phyloP scores from a whole-genome alignment of 2,888 invertebrate species.

The Chymomyza caudatula region DNA sequence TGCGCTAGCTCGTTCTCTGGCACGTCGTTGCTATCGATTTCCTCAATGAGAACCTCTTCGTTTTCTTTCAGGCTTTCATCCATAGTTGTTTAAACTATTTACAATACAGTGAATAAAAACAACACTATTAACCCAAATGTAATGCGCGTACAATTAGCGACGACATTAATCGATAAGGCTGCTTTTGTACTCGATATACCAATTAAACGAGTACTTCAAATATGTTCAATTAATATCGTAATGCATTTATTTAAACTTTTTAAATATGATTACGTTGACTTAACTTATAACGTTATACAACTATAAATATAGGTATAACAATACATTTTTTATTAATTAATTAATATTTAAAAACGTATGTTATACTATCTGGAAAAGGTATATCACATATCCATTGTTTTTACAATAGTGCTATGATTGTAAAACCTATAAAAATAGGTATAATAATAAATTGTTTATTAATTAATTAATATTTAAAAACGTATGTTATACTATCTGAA shows the following conservation, averaged over 20 bases:
- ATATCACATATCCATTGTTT: slow-evolving; percentile 2
- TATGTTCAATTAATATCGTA: background rate
- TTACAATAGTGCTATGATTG: slow-evolving; percentile 78
- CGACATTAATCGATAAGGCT: background rate
- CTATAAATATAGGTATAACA: no score
- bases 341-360: no score
- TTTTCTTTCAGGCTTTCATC: background rate
- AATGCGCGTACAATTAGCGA: background rate
- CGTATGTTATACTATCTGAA: no score
- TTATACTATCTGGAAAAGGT: no score
- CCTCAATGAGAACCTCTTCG: slow-evolving; percentile 67
- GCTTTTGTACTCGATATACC: background rate
- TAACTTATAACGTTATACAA: no score
- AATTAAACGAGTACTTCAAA: background rate
- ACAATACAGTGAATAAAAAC: background rate
- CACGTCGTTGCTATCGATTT: slow-evolving; percentile 73
- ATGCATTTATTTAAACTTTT: background rate
- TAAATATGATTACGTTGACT: no score
- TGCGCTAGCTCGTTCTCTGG: slow-evolving; percentile 73
- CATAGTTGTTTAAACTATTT: background rate
- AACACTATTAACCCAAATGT: background rate
- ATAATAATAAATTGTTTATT: no score
- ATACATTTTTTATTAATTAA: no score
- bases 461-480: no score
- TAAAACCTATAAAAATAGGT: no score